These are phyloP conservation scores for Heterohyrax brucei DNA, from an alignment of 2,797 vertebrate genomes.

Conservation along the genomic window DNA sequence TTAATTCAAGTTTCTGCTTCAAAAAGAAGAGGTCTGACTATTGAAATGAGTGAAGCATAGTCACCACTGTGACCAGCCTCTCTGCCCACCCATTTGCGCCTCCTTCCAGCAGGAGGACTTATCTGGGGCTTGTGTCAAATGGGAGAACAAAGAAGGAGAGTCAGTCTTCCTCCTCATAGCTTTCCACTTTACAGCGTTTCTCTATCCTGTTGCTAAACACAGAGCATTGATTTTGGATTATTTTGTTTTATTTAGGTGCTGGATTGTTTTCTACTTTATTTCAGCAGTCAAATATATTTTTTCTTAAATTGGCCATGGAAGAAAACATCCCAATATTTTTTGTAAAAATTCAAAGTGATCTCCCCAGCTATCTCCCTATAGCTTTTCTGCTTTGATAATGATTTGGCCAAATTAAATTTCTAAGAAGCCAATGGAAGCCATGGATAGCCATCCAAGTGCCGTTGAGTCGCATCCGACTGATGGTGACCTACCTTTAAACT, in stretches of 20 bases:
- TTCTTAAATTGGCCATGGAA: constrained; percentile 1
- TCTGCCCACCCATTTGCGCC: background rate
- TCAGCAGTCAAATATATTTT: background rate
- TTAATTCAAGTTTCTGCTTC: constrained; percentile 43
- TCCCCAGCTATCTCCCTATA: background rate
- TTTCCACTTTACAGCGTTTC: constrained; percentile 6
- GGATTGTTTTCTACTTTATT: constrained; percentile 52
- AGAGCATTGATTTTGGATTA: background rate
- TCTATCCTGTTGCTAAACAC: background rate
- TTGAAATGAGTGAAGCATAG: background rate
- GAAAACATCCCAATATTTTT: constrained; percentile 18
- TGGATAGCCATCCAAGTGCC: no score
- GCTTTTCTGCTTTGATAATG: constrained; percentile 23
- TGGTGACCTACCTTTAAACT: background rate
- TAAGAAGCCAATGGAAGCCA: background rate
- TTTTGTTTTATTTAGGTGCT: background rate
- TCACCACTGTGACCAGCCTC: background rate
- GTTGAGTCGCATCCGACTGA: no score
- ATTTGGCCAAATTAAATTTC: background rate
- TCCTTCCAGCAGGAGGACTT: background rate
- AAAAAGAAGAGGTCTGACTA: background rate
- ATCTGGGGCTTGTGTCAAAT: background rate
- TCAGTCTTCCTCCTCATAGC: background rate
- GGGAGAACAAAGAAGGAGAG: background rate
- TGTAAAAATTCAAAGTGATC: background rate